phyloP scores from a whole-genome alignment of 1,140 invertebrate genomes.

The Liolophura sinensis region DNA sequence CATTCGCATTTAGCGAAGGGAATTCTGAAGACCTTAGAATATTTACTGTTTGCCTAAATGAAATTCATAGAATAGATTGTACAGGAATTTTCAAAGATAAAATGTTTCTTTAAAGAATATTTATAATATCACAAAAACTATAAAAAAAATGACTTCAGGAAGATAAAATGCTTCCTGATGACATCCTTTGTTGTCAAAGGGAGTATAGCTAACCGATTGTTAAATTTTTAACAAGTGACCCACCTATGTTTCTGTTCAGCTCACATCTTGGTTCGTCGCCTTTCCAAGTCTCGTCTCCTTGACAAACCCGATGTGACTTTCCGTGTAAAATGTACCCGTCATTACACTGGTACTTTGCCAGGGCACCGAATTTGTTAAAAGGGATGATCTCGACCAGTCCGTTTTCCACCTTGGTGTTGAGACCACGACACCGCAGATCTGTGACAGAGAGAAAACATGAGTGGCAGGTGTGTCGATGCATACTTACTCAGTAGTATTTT shows the following conservation, averaged over 20 bases:
- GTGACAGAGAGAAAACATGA: conserved; percentile 5
- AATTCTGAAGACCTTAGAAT: too few species aligned
- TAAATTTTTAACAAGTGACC: neutral
- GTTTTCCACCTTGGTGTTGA: conserved; percentile 19
- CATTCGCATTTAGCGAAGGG: too few species aligned
- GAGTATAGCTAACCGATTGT: too few species aligned
- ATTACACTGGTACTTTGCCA: conserved; percentile 57
- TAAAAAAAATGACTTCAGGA: neutral
- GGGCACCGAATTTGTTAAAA: conserved; percentile 54
- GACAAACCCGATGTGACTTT: conserved; percentile 52
- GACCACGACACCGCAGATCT: conserved; percentile 25
- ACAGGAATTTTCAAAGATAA: neutral
- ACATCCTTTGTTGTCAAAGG: too few species aligned
- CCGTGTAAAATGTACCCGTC: conserved; percentile 59
- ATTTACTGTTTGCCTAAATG: too few species aligned
- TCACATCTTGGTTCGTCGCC: conserved; percentile 48
- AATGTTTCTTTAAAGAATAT: neutral
- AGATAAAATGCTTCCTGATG: too few species aligned
- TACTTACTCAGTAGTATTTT: too few species aligned
- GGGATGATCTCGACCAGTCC: conserved; percentile 26
- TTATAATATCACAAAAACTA: neutral
- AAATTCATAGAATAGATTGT: too few species aligned
- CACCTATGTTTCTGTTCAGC: conserved; percentile 18
- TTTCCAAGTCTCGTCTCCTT: conserved; percentile 60
- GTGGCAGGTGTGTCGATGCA: neutral